Evolutionary conservation across 2,888 invertebrate genomes (phyloP), one percentile per base, ranked within the genome.

Genomic region (Doris montereyensis): DNA sequence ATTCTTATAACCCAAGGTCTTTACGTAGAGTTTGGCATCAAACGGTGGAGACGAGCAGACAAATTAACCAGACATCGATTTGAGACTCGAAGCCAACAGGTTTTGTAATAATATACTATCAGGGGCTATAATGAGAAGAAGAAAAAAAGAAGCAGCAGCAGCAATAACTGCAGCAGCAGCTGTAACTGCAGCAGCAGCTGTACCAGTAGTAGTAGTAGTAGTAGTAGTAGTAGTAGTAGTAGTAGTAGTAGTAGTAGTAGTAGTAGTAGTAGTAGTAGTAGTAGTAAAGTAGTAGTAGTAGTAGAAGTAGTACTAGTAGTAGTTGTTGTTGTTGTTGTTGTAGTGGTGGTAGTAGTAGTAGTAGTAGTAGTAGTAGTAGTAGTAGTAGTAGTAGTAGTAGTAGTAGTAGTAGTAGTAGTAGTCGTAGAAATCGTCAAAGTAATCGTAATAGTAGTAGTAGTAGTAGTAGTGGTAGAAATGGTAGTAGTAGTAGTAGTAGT

Each of bases 381-480:
- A 32, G 34, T 65, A 34, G 74, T 65, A 60, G 73, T 62, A 52
- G 72, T 65, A 30, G 73, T 74, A 35, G 78, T 62, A 62, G 74
- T 35, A 34, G 74, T 62, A 65, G 35, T 62, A 57, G 74, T 52
- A 24, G 62, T 71, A 35, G 57, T 57, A 76, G 57, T 67, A 60
- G 79, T 57, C 52, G 74, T 71, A 35, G 52, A 52, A 78, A 52
- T 67, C 57, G 75, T 68, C 52, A 67, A 58, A 35, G 62, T 68
- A 57, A 68, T 68, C 75, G 74, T 75, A 70, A 68, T 58, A 75
- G 74, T 58, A 57, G 68, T 77, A 57, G 68, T 68, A 75, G 74
- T 75, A 60, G 79, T 68, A 68, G 74, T 71, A 57, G 68, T 77
- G 41, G 75, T 57, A 79, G 67, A 57, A 70, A 75, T 68, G 65